phyloP scores from a whole-genome alignment of 2,888 invertebrate genomes.

The Drosophila subquinaria region DNA sequence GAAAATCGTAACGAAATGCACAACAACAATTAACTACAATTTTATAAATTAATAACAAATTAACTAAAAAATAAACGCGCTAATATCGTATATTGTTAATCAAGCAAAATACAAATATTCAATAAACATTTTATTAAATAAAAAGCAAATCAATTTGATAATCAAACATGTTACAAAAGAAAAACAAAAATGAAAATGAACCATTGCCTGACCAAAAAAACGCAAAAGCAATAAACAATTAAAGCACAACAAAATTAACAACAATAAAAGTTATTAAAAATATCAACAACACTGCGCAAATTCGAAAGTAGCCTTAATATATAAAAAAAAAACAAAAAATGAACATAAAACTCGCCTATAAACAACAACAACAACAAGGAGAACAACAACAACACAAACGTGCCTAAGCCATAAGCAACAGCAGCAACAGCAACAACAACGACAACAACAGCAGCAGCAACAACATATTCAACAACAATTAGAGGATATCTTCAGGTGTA shows the following conservation, averaged over 20 bases:
- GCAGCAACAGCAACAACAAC: constrained; percentile 15
- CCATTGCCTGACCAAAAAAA: constrained; percentile 48
- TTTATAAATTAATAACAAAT: not conserved
- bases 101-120: constrained; percentile 4
- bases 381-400: constrained; percentile 66
- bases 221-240: constrained; percentile 35
- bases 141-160: constrained; percentile 2
- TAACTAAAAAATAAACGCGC: constrained; percentile 17
- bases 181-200: not conserved
- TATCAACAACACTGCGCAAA: constrained; percentile 40
- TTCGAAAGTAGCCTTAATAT: constrained; percentile 42
- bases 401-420: constrained; percentile 64
- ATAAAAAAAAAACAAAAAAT: constrained; percentile 18
- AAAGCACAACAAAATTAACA: not conserved
- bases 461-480: not conserved
- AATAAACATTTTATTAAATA: constrained; percentile 14
- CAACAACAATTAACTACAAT: constrained; percentile 7
- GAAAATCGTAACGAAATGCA: constrained; percentile 15
- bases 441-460: constrained; percentile 40
- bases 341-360: constrained; percentile 52
- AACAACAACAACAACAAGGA: constrained; percentile 16
- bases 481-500: not conserved
- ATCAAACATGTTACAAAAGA: not conserved
- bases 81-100: constrained; percentile 19
- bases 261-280: not conserved